Evolutionary conservation across 2,888 invertebrate species (phyloP).

Genomic region (Pheosia gnoma): DNA sequence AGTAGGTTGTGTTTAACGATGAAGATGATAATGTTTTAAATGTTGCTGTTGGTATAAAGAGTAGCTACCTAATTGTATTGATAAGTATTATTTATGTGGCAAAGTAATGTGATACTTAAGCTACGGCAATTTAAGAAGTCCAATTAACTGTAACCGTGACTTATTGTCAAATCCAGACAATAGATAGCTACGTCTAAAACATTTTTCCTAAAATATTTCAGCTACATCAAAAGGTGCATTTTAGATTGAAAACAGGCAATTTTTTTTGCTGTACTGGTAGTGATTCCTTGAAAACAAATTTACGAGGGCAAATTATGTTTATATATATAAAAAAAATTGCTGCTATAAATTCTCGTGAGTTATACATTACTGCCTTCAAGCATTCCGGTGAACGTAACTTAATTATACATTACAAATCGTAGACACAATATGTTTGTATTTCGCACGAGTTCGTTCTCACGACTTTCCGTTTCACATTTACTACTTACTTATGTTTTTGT

Average conservation of each 20-base stretch:
- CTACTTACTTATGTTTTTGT: conserved; percentile 28
- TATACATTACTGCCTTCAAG: background rate
- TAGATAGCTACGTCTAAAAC: no score
- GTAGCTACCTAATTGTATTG: background rate
- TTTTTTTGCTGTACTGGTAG: no score
- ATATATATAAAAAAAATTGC: no score
- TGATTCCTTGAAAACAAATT: no score
- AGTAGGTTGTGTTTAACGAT: conserved; percentile 3
- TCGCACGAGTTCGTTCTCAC: conserved; percentile 72
- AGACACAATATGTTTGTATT: conserved; percentile 60
- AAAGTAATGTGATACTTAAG: background rate
- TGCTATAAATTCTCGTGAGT: background rate
- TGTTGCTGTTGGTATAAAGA: background rate
- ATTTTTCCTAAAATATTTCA: no score
- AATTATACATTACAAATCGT: conserved; percentile 8
- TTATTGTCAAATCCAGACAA: no score
- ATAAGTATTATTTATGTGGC: background rate
- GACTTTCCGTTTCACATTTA: conserved; percentile 68
- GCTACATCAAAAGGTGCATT: no score
- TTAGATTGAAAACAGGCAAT: no score
- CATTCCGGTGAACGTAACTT: background rate
- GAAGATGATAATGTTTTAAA: background rate
- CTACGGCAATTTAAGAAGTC: no score
- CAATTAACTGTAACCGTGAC: no score
- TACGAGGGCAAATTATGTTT: no score